phyloP scores from a whole-genome alignment of 1,140 invertebrate genomes.

The Eufriesea mexicana region DNA sequence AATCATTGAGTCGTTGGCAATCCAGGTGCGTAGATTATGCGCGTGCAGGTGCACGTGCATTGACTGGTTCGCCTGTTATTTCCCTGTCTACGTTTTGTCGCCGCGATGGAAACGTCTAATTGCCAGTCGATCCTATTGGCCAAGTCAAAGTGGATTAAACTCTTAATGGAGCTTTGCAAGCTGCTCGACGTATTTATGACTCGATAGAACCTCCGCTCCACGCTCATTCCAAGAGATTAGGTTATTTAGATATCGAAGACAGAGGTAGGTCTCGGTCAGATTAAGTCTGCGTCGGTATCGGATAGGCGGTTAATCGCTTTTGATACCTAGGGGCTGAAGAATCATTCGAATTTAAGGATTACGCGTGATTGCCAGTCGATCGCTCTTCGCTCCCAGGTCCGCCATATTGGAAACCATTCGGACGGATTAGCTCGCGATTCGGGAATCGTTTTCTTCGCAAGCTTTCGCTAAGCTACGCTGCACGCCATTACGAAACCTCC shows the following conservation, averaged over 20 bases:
- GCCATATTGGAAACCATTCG: too few species aligned
- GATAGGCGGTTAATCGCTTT: too few species aligned
- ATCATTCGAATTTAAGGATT: too few species aligned
- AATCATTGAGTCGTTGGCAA: conserved; percentile 53
- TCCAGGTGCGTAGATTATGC: conserved; percentile 28
- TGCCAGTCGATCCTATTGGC: background rate
- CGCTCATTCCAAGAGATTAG: background rate
- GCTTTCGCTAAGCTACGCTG: background rate
- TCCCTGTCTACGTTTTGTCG: background rate
- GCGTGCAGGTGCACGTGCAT: conserved; percentile 47
- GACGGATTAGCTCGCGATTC: too few species aligned
- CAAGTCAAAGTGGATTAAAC: background rate
- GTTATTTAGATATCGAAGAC: background rate
- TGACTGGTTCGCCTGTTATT: conserved; percentile 6
- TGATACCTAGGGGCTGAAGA: too few species aligned
- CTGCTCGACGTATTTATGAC: background rate
- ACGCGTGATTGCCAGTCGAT: too few species aligned
- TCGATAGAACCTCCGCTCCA: background rate
- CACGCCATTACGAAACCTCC: background rate
- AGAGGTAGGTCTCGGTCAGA: background rate
- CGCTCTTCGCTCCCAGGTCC: too few species aligned
- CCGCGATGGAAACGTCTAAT: background rate
- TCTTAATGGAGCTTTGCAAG: background rate
- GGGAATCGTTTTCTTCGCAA: background rate
- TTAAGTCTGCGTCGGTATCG: too few species aligned